These are phyloP conservation scores for Psittacula derbiana DNA, from an alignment of 2,797 vertebrate species.

Conservation along the genomic window DNA sequence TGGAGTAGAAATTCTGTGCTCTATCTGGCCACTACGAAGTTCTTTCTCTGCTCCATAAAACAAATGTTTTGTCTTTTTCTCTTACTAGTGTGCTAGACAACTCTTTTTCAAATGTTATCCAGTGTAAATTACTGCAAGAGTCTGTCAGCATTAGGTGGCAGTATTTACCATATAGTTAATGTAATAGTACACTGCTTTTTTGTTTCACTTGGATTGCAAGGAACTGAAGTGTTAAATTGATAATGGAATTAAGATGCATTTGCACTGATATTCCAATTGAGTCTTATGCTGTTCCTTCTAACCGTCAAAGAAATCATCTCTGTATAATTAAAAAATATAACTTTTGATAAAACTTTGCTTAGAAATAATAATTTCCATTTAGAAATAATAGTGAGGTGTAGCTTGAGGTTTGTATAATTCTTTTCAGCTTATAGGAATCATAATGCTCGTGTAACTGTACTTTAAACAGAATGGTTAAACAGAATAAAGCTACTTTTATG, in stretches of 20 bases:
- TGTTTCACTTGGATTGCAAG: not conserved
- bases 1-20: not conserved
- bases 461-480: not conserved
- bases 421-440: not conserved
- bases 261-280: not conserved
- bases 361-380: not conserved
- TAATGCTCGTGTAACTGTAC: not conserved
- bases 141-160: not conserved
- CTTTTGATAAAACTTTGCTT: not conserved
- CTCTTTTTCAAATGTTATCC: not conserved
- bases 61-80: not conserved
- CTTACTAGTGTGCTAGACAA: not conserved
- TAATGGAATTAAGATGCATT: not conserved
- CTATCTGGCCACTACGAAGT: not conserved
- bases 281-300: not conserved
- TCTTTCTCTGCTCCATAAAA: not conserved
- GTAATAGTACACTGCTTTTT: not conserved
- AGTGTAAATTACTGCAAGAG: not conserved
- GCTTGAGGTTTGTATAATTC: not conserved
- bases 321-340: not conserved
- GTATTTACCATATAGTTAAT: not conserved
- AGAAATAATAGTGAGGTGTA: not conserved
- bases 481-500: not conserved
- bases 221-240: not conserved
- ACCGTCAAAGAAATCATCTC: not conserved